phyloP scores from a whole-genome alignment of 2,797 vertebrate genomes.

The Arvicola amphibius region DNA sequence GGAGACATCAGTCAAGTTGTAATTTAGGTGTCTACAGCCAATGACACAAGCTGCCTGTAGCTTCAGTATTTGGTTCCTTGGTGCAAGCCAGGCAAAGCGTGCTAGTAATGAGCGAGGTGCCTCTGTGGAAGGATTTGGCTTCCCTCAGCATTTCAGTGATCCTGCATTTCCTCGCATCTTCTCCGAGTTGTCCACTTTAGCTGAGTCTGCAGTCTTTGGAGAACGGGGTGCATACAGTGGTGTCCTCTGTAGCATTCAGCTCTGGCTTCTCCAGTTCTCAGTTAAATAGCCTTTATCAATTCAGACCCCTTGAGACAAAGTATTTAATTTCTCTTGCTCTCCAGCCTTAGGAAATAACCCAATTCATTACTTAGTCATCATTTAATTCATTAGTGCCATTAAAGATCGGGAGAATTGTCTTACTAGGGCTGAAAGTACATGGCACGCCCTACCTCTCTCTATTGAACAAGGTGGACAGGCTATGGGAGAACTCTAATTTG shows the following conservation, averaged over 20 bases:
- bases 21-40: neutral
- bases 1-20: slow-evolving; percentile 32
- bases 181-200: neutral
- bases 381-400: slow-evolving; percentile 82
- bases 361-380: slow-evolving; percentile 71
- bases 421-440: slow-evolving; percentile 16
- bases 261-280: neutral
- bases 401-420: slow-evolving; percentile 58
- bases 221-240: neutral
- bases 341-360: slow-evolving; percentile 67
- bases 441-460: neutral
- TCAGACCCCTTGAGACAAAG: neutral
- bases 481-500: neutral
- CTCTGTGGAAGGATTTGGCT: neutral
- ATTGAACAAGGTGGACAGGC: neutral
- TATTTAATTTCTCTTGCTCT: slow-evolving; percentile 72
- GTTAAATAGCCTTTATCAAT: slow-evolving; percentile 4
- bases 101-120: neutral
- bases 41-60: neutral
- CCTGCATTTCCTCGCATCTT: slow-evolving; percentile 3
- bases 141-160: neutral
- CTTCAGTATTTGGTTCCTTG: slow-evolving; percentile 2
- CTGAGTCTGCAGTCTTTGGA: neutral
- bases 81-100: slow-evolving; percentile 31
- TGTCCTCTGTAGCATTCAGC: neutral